Conservation (phyloP, 2,113 vertebrate genomes). For the Eclectus roratus region DNA sequence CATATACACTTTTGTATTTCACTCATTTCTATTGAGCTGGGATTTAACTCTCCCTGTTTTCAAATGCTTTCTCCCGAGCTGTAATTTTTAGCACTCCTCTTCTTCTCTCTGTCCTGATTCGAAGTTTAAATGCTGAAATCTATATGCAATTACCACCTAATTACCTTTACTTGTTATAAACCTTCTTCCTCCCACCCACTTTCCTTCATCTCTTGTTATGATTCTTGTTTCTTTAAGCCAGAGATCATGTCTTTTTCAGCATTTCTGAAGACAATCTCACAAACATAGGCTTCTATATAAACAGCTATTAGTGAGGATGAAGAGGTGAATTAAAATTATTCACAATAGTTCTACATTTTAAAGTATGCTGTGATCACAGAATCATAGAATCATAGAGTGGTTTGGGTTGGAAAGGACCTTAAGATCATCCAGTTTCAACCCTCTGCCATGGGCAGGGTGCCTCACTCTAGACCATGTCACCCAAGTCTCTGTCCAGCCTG, state of each 20-base stretch:
- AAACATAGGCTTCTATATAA: neutral
- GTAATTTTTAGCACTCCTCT: neutral
- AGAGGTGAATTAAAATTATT: neutral
- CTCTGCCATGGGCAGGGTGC: neutral
- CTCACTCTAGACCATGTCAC: neutral
- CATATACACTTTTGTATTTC: neutral
- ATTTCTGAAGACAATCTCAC: neutral
- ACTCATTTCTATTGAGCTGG: neutral
- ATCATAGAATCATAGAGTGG: neutral
- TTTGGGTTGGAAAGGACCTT: neutral
- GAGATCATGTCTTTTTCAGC: neutral
- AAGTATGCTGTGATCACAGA: neutral
- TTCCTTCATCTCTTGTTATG: neutral
- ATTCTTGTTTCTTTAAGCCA: neutral
- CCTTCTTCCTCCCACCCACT: neutral
- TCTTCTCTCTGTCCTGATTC: neutral
- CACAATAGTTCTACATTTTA: neutral
- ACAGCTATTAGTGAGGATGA: neutral
- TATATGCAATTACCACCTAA: neutral
- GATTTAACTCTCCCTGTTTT: neutral
- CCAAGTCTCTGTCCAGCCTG: neutral
- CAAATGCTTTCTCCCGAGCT: neutral
- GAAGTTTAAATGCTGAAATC: neutral
- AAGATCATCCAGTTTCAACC: neutral
- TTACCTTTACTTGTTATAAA: slow-evolving; percentile 7